Evolutionary conservation across 2,113 vertebrate genomes (phyloP).

Genomic region (Petaurus breviceps): DNA sequence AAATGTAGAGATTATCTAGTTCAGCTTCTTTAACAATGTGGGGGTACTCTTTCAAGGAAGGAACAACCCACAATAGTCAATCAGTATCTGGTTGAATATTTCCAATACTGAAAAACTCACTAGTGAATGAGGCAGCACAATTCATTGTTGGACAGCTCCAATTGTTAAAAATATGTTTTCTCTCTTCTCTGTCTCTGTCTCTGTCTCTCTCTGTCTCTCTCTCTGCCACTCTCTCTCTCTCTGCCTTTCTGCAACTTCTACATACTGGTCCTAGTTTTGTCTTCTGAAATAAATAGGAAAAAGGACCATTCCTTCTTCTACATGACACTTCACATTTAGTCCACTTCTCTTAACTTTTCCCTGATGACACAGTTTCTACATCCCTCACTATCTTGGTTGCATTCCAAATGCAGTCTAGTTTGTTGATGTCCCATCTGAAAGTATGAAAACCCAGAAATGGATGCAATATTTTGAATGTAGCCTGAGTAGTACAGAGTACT

Average conservation of each 20-base stretch:
- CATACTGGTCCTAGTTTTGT: neutral
- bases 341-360: neutral
- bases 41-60: neutral
- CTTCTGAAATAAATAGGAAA: neutral
- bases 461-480: neutral
- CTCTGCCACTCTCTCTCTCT: neutral
- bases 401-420: neutral
- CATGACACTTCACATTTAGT: neutral
- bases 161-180: too few relatives aligned
- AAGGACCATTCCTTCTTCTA: neutral
- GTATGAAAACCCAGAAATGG: neutral
- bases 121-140: neutral
- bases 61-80: neutral
- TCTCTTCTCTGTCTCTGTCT: too few relatives aligned
- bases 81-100: neutral
- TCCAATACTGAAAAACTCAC: neutral
- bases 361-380: neutral
- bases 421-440: neutral
- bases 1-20: neutral
- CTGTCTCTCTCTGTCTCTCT: neutral
- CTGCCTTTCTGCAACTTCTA: neutral
- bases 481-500: neutral
- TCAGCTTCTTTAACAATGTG: neutral
- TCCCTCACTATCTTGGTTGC: neutral
- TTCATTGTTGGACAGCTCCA: neutral